Percentiles rank a stretch among this genome's conserved stretches.
Conservation (phyloP, 2,113 vertebrate genomes). For the Tenrec ecaudatus region DNA sequence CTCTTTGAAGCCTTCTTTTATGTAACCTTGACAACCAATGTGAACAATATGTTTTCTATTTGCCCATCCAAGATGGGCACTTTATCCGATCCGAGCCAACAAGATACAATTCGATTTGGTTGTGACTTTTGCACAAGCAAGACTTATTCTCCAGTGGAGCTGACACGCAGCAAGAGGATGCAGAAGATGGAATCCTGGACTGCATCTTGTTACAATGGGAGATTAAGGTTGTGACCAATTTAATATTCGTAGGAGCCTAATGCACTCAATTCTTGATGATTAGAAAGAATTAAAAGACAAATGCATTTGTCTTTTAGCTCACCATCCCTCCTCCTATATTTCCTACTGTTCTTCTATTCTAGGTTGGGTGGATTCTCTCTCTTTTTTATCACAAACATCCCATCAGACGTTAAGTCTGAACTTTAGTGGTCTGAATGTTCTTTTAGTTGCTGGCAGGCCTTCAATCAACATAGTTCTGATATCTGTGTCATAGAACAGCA, state of each 20-base stretch:
- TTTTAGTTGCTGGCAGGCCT: background rate
- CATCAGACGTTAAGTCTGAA: background rate
- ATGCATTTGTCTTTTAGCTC: too few relatives aligned
- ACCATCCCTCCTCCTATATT: too few relatives aligned
- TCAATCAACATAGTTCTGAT: background rate
- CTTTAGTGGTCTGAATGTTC: conserved; percentile 1
- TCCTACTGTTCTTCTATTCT: too few relatives aligned
- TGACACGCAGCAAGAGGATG: background rate
- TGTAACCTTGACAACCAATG: background rate
- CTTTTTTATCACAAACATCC: too few relatives aligned
- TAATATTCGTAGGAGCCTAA: background rate
- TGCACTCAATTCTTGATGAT: background rate
- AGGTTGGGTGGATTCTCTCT: too few relatives aligned
- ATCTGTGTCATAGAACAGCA: background rate
- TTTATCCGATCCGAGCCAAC: background rate
- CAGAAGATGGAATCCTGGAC: background rate
- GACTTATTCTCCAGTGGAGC: background rate
- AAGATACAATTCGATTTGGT: background rate
- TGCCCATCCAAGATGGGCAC: background rate
- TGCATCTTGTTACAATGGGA: background rate
- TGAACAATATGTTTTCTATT: background rate
- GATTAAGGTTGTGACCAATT: background rate
- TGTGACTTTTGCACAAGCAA: background rate
- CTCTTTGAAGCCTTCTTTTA: too few relatives aligned
- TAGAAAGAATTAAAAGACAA: background rate